These are phyloP conservation scores for Sphenodon punctatus DNA, from an alignment of 2,797 vertebrate species.

Conservation along the genomic window DNA sequence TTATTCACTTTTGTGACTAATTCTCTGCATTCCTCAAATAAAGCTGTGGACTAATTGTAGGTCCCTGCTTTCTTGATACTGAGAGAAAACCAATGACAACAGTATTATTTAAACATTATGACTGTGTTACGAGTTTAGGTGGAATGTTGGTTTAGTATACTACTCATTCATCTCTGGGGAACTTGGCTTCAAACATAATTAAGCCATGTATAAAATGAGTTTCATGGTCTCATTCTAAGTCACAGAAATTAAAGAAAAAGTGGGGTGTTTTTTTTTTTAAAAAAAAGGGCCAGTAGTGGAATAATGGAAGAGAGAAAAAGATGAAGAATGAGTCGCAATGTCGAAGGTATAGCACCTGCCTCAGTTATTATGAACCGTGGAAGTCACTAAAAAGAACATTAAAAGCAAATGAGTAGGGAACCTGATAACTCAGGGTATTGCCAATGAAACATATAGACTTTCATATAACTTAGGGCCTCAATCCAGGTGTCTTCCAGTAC, in stretches of 20 bases:
- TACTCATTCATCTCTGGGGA: background rate
- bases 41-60: background rate
- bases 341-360: no score
- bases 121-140: background rate
- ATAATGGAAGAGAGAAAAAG: background rate
- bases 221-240: background rate
- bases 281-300: background rate
- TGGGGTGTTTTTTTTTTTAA: no score
- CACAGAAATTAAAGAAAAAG: background rate
- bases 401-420: no score
- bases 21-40: conserved; percentile 3
- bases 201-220: background rate
- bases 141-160: background rate
- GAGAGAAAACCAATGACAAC: background rate
- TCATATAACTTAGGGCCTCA: no score
- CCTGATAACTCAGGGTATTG: no score
- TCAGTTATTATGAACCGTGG: no score
- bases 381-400: no score
- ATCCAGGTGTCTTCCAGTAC: no score
- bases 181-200: background rate
- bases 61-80: background rate
- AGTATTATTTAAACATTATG: conserved; percentile 17
- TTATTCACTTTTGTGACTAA: conserved; percentile 12
- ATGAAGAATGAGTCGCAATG: no score
- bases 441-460: no score